A percentile compares a stretch with the other conserved stretches of the same genome.
These are phyloP conservation scores for Drosophila gunungcola DNA, from an alignment of 1,140 invertebrate species.

Conservation along the genomic window DNA sequence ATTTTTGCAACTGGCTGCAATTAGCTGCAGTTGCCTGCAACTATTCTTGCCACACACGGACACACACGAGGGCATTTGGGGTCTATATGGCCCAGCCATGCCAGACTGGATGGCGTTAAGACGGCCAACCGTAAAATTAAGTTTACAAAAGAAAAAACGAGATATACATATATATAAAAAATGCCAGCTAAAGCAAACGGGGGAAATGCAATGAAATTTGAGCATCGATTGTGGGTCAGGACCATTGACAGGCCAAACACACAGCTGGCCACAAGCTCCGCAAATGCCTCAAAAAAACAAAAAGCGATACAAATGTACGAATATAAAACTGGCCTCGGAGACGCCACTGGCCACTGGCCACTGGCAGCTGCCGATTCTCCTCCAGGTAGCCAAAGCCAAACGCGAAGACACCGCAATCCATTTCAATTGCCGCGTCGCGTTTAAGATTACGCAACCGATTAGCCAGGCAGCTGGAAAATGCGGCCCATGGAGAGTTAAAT, in stretches of 20 bases:
- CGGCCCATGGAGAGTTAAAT: conserved; percentile 24
- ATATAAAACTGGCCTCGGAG: conserved; percentile 26
- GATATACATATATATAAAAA: neutral
- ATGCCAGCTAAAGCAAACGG: conserved; percentile 4
- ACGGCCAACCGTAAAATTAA: conserved; percentile 67
- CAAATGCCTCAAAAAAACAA: conserved; percentile 42
- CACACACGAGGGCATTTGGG: neutral
- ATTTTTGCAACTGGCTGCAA: conserved; percentile 76
- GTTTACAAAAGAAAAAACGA: conserved; percentile 52
- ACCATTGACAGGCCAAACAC: conserved; percentile 38
- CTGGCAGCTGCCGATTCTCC: conserved; percentile 47
- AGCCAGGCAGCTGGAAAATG: conserved; percentile 79
- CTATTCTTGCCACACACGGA: conserved; percentile 54
- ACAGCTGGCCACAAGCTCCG: conserved; percentile 54
- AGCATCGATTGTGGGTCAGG: conserved; percentile 77
- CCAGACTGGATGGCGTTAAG: conserved; percentile 57
- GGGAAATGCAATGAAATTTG: conserved; percentile 74
- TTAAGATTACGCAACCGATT: conserved; percentile 81
- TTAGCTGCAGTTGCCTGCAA: conserved; percentile 71
- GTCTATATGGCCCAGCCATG: conserved; percentile 5
- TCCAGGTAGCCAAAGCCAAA: conserved; percentile 53
- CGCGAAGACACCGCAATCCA: conserved; percentile 65
- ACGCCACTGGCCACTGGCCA: conserved; percentile 44
- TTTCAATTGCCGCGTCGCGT: conserved; percentile 77
- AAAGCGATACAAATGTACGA: neutral